Evolutionary conservation across 2,113 vertebrate species (phyloP).

Genomic region (Tetraodon nigroviridis): DNA sequence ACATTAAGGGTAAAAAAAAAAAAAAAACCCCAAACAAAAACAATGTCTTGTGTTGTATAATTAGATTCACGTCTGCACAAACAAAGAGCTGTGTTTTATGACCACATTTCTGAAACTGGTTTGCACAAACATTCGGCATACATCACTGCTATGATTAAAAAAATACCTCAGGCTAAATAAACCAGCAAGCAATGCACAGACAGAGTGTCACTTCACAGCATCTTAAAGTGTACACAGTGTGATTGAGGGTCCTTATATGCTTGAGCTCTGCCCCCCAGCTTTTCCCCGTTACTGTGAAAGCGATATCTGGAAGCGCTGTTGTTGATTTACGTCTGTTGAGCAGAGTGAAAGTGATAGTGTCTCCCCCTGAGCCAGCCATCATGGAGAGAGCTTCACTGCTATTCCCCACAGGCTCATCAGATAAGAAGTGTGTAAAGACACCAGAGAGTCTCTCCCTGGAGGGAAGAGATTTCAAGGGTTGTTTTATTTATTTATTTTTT

Average conservation of each 20-base stretch:
- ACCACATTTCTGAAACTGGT: too few relatives aligned
- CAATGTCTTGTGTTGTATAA: too few relatives aligned
- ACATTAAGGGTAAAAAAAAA: slow-evolving; percentile 12
- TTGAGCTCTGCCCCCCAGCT: slow-evolving; percentile 25
- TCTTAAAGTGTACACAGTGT: slow-evolving; percentile 27
- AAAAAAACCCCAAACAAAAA: too few relatives aligned
- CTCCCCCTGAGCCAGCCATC: slow-evolving; percentile 20
- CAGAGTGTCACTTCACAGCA: slow-evolving; percentile 12
- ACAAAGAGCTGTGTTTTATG: too few relatives aligned
- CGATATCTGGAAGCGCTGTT: slow-evolving; percentile 23
- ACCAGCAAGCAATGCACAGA: slow-evolving; percentile 56
- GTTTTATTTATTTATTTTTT: slow-evolving; percentile 37
- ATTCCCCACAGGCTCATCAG: slow-evolving; percentile 49
- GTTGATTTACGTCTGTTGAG: slow-evolving; percentile 10
- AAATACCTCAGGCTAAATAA: slow-evolving; percentile 49
- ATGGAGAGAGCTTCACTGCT: slow-evolving; percentile 26
- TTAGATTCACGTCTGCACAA: too few relatives aligned
- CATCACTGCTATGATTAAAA: slow-evolving; percentile 44
- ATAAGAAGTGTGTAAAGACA: slow-evolving; percentile 45
- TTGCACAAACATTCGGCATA: slow-evolving; percentile 3
- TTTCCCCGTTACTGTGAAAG: slow-evolving; percentile 31
- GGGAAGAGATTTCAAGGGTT: slow-evolving; percentile 35
- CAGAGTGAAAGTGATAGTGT: slow-evolving; percentile 20
- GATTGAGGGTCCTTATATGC: slow-evolving; percentile 11
- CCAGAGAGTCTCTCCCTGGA: slow-evolving; percentile 35